Base-by-base conservation (phyloP, 1,140 invertebrate species). In the Melanaphis sacchari region DNA sequence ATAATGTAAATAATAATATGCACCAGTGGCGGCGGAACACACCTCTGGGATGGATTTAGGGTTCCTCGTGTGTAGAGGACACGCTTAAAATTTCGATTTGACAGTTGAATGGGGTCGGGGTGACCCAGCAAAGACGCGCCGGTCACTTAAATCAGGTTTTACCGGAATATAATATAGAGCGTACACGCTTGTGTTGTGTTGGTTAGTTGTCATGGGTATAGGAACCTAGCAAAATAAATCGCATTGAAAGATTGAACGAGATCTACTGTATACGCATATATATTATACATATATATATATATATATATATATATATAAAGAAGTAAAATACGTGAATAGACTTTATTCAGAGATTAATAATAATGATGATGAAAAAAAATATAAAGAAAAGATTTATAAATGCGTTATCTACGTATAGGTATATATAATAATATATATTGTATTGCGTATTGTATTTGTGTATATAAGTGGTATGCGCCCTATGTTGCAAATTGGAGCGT, bases 61-160 rank as follows among this genome's bases (percentile, higher is more conserved):
- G 91, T 92, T 66, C 59, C 40, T 41, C 36, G 90, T 31, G 40
- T 41, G 36, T 76, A 38, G 24, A 9, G 36, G 43, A 92, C 49
- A 43, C 66, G 76, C 91, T 92, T 82, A 82, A 82, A 82, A 82
- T 92, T 91, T 92, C 91, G n/a, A 38, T 92, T 82, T 92, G 91
- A 92, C 91, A 92, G 91, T 36, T 92, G 91, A 84, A 92, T 82
- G 36, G 91, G 66, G 66, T 92, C 41, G 46, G 46, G 46, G 38
- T 41, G 38, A 9, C 36, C 31, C 21, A n/a, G 66, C 49, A 46
- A 76, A 76, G 54, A 90, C 89, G 59, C 85, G 59, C 36, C 49
- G 89, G 54, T 40, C 40, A 82, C 49, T 92, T n/a, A 84, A 92
- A 92, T 92, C 91, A 92, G 91, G 91, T 92, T 92, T 92, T 92